Evolutionary conservation across 2,113 vertebrate species (phyloP), one percentile per base, ranked within the genome.

Genomic region (Oryzias melastigma): DNA sequence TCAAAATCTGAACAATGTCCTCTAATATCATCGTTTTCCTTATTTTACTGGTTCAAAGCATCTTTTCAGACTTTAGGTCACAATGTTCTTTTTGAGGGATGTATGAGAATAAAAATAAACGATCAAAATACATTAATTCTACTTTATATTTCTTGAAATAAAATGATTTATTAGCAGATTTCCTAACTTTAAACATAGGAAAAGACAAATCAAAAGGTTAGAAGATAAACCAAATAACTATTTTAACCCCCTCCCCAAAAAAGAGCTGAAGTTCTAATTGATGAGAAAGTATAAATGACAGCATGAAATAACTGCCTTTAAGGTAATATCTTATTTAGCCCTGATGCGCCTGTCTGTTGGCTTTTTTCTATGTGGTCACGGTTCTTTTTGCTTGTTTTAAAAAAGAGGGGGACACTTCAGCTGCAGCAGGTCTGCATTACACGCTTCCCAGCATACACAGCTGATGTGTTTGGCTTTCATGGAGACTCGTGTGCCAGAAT

Each of bases 391-490:
- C 3, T 5, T 29, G 48, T 17, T 14, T 14, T 56, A 65, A 35
- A 66, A 29, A 24, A 15, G 47, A 1, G 29, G 42, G 16, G 13
- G 35, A 35, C 52, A 54, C 14, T 14, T 15, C 50, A 62, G 19
- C 41, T 46, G 14, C 3, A 27, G 47, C 40, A 69, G 52, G 62
- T 57, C 16, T 70, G 17, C 59, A 54, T 43, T 24, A 43, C 51
- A 55, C 56, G 52, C 56, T 60, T 62, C 63, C 58, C 52, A 74
- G 60, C 80, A 66, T 61, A 60, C 58, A 54, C 35, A 14, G 62
- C 51, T 68, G 71, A 7, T 58, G 40, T 50, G 27, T 35, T 56
- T 58, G 27, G 56, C 58, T 73, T 65, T 71, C 22, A 73, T 41
- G 46, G 57, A 71, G 68, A 52, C 43, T 18, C 15, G n/a, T 41